Evolutionary conservation across 2,888 invertebrate genomes (phyloP).

Genomic region (Didymodactylos carnosus): DNA sequence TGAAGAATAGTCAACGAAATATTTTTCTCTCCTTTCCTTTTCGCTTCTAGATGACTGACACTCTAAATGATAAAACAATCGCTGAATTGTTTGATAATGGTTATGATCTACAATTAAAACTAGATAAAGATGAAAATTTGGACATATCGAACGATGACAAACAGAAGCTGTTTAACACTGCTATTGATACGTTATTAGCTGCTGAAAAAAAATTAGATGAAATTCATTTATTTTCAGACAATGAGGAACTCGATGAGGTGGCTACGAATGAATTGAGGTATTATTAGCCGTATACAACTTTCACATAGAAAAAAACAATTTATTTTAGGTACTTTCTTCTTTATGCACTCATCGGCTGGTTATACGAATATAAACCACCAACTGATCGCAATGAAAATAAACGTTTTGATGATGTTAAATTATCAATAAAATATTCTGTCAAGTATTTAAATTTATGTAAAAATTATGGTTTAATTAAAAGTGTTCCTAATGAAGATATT

Average conservation of each 20-base stretch:
- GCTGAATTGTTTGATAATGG: background rate
- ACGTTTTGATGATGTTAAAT: background rate
- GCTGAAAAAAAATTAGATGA: background rate
- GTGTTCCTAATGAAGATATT: background rate
- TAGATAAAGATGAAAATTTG: no score
- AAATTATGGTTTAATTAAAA: background rate
- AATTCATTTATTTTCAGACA: background rate
- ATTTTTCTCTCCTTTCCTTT: no score
- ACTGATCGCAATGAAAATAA: background rate
- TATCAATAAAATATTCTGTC: background rate
- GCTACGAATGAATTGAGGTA: background rate
- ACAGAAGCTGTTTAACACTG: background rate
- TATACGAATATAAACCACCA: background rate
- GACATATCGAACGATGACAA: background rate
- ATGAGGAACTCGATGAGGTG: background rate
- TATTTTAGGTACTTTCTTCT: background rate
- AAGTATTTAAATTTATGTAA: background rate
- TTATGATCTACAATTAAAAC: background rate
- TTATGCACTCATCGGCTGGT: background rate
- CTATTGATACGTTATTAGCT: background rate
- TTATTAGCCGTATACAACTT: no score
- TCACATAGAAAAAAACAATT: background rate
- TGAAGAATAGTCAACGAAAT: no score
- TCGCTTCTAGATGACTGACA: background rate
- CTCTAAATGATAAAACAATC: background rate